Base-by-base conservation (phyloP, 1,140 invertebrate genomes). In the Xylocopa sonorina region DNA sequence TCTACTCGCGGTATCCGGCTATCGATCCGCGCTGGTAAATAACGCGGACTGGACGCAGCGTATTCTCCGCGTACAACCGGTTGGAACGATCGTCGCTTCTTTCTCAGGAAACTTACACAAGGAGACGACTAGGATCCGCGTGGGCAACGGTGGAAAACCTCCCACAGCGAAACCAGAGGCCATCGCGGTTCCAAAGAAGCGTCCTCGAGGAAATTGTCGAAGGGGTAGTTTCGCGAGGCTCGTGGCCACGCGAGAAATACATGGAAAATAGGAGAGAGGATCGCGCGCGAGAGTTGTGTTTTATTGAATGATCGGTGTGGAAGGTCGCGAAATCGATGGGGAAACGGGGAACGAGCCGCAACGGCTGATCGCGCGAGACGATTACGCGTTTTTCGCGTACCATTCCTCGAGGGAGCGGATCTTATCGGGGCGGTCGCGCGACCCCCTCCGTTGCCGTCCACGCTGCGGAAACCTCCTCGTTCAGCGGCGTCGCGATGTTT, bases 311-410 rank as follows among this genome's bases (percentile, higher is more conserved):
- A 6, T 57, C 53, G 27, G n/a, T 27, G 27, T 14, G 16, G 18
- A 21, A 34, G 12, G 43, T 7, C 41, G 32, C 32, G 38, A n/a
- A n/a, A n/a, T n/a, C n/a, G n/a, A n/a, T n/a, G n/a, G n/a, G n/a
- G n/a, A n/a, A n/a, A n/a, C n/a, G n/a, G n/a, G n/a, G n/a, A n/a
- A 38, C 38, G 38, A 38, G 9, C 3, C 38, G 9, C 38, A 64
- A 64, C 41, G 62, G 43, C 27, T 2, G 43, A 32, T 50, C 18
- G 43, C 64, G 46, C 18, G 48, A 66, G 0, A 32, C 12, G 63
- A 34, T 67, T 51, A 50, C 64, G 46, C 64, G 46, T 67, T 67
- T 67, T 67, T 67, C 64, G 64, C 64, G 64, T 67, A n/a, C n/a
- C 46, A 32, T 67, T 67, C 34, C 64, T 51, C 64, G 18, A 50